These are phyloP conservation scores for Sarcophaga subvicina DNA, from an alignment of 2,888 invertebrate species.

Conservation along the genomic window DNA sequence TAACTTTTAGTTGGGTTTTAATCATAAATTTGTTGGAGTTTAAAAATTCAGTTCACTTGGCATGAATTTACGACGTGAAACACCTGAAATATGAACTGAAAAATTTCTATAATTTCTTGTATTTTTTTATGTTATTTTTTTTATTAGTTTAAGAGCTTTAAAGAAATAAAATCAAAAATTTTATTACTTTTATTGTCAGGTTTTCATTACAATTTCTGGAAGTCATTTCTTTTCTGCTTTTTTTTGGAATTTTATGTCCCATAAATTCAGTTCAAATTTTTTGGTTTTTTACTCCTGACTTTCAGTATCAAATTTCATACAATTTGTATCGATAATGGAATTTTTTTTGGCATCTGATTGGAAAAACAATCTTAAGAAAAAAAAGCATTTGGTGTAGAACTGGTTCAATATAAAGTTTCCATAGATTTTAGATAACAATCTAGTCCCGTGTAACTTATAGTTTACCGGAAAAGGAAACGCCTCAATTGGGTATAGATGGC, in stretches of 20 bases:
- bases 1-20: background rate
- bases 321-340: constrained; percentile 1
- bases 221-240: background rate
- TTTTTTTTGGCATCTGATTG: background rate
- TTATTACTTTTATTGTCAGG: constrained; percentile 28
- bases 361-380: background rate
- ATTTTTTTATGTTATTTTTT: background rate
- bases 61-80: background rate
- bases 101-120: constrained; percentile 1
- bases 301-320: constrained; percentile 9
- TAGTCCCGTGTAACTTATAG: too few species aligned
- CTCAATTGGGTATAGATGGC: too few species aligned
- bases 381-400: too few species aligned
- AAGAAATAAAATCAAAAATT: constrained; percentile 35
- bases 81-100: background rate
- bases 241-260: background rate
- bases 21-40: background rate
- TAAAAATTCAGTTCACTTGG: constrained; percentile 37
- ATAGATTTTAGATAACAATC: too few species aligned
- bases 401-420: background rate
- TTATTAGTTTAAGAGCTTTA: constrained; percentile 55
- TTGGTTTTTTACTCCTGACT: background rate
- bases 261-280: background rate
- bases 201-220: constrained; percentile 21
- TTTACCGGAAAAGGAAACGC: too few species aligned